Percentiles rank a stretch among this genome's conserved stretches.
Evolutionary conservation across 1,140 invertebrate genomes (phyloP).

Genomic region (Zaprionus inermis): DNA sequence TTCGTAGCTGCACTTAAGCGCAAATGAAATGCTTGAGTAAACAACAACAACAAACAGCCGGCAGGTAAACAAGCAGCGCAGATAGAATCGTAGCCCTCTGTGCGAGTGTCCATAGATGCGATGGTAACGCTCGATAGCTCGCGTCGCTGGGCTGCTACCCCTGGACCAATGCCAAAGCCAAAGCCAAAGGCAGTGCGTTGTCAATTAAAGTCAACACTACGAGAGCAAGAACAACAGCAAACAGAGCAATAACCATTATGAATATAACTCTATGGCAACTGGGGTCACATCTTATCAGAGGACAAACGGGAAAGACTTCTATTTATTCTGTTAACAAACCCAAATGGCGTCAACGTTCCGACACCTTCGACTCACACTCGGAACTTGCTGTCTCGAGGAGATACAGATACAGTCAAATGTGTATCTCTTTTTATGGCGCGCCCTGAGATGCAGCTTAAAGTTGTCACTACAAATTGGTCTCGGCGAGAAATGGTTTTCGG

Average conservation of each 20-base stretch:
- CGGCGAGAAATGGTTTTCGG: conserved; percentile 30
- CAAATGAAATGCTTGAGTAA: conserved; percentile 77
- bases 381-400: not conserved
- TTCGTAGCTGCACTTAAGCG: conserved; percentile 41
- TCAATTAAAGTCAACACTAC: conserved; percentile 76
- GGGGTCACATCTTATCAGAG: conserved; percentile 59
- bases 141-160: not conserved
- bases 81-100: conserved; percentile 45
- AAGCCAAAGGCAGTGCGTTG: conserved; percentile 54
- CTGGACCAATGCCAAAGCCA: conserved; percentile 38
- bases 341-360: conserved; percentile 74
- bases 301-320: conserved; percentile 63
- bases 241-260: conserved; percentile 36
- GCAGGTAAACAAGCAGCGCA: conserved; percentile 39
- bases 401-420: conserved; percentile 32
- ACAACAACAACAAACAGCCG: conserved; percentile 49
- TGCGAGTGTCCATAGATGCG: conserved; percentile 7
- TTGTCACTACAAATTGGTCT: conserved; percentile 79
- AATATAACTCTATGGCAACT: conserved; percentile 35
- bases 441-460: conserved; percentile 57
- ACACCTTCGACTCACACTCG: conserved; percentile 66
- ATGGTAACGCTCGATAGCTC: conserved; percentile 4
- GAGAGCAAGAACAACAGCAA: conserved; percentile 43
- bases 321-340: conserved; percentile 81
- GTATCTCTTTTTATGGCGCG: conserved; percentile 68